Conservation (phyloP, 2,113 vertebrate genomes). For the Grallaria varia region DNA sequence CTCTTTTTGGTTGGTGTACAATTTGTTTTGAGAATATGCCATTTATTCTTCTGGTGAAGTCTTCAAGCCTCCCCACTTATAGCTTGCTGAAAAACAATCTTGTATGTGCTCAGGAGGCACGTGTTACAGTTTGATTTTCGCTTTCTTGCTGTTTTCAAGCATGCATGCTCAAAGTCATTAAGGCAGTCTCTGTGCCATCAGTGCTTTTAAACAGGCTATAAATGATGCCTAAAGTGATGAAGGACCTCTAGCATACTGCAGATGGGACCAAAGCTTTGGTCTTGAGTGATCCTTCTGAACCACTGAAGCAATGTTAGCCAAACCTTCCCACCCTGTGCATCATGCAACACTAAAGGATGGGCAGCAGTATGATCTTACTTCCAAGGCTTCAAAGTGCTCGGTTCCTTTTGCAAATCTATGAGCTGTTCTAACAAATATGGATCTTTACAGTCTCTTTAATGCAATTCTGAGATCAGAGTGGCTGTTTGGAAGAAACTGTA, state of each 20-base stretch:
- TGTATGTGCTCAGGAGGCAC: neutral
- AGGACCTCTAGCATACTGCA: neutral
- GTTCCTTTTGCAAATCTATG: neutral
- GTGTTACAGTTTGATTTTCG: neutral
- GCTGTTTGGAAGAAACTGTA: neutral
- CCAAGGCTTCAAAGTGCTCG: neutral
- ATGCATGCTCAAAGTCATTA: neutral
- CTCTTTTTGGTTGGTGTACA: neutral
- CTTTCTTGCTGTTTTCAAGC: neutral
- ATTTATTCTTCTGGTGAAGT: neutral
- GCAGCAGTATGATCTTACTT: neutral
- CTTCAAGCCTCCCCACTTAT: neutral
- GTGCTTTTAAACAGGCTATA: neutral
- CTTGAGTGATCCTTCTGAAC: neutral
- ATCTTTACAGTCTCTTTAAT: neutral
- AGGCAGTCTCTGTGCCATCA: neutral
- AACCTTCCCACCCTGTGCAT: neutral
- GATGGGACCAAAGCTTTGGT: neutral
- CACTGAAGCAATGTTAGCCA: neutral
- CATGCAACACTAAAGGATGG: neutral
- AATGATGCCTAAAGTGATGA: neutral
- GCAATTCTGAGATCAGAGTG: neutral
- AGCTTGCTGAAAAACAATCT: neutral
- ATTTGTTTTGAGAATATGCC: neutral
- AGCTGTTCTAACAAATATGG: neutral